These are phyloP conservation scores for Clangula hyemalis DNA, from an alignment of 2,797 vertebrate genomes.

Conservation along the genomic window DNA sequence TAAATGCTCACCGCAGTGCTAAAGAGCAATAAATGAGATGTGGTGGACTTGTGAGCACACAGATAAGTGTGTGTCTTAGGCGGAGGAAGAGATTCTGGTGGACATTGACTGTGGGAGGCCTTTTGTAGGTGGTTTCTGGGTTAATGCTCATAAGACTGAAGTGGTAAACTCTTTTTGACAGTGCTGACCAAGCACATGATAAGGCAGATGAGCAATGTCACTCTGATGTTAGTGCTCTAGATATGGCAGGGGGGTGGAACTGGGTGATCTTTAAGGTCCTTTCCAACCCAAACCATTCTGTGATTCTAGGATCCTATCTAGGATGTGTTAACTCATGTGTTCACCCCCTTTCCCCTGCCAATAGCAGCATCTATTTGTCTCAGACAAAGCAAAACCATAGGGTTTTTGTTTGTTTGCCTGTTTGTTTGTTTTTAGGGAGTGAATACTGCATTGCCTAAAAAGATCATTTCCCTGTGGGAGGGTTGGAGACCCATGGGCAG, in stretches of 20 bases:
- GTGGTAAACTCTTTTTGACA: background rate
- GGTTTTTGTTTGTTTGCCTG: background rate
- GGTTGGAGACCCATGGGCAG: background rate
- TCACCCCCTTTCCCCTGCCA: background rate
- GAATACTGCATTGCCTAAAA: background rate
- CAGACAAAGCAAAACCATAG: background rate
- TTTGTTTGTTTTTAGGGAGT: background rate
- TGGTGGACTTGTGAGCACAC: background rate
- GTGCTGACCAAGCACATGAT: background rate
- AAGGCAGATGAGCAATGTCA: background rate
- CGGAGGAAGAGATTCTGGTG: background rate
- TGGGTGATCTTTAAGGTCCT: accelerated
- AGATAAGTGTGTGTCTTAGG: background rate
- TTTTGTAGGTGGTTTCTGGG: background rate
- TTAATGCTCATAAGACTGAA: background rate
- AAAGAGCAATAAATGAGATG: background rate
- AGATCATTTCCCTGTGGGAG: background rate
- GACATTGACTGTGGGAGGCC: accelerated
- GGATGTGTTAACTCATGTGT: background rate
- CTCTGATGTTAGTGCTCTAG: background rate
- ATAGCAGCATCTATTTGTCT: background rate
- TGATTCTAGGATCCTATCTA: background rate
- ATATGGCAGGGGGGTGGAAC: background rate
- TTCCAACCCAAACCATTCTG: no score
- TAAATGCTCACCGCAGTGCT: background rate